These are phyloP conservation scores for Hydrochoerus hydrochaeris DNA, from an alignment of 2,113 vertebrate genomes.

Conservation along the genomic window DNA sequence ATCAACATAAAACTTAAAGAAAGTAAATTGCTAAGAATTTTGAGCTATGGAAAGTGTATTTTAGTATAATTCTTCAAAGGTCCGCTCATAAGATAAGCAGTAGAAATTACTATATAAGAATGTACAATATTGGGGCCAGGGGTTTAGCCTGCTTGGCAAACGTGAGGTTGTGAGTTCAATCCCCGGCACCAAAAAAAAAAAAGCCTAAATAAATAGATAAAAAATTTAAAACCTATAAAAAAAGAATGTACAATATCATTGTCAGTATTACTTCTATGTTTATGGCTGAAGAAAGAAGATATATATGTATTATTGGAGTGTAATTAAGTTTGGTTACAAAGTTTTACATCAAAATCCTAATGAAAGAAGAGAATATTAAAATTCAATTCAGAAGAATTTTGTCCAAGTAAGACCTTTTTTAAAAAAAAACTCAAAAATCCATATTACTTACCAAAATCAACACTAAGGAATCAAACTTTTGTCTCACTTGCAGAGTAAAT, in stretches of 20 bases:
- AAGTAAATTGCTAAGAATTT: constrained; percentile 4
- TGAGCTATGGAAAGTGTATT: neutral
- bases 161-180: too few species aligned
- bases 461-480: neutral
- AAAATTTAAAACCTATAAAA: too few species aligned
- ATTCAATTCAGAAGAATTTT: neutral
- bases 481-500: neutral
- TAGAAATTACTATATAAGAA: neutral
- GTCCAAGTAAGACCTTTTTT: neutral
- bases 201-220: too few species aligned
- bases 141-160: too few species aligned
- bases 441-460: neutral
- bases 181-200: too few species aligned
- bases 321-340: neutral
- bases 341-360: neutral
- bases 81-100: neutral
- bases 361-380: neutral
- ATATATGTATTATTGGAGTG: neutral
- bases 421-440: neutral
- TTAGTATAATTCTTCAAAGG: neutral
- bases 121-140: fast-evolving
- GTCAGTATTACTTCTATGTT: neutral
- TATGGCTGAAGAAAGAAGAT: neutral
- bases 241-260: neutral
- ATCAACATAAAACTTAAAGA: constrained; percentile 35